Evolutionary conservation across 2,113 vertebrate genomes (phyloP).

Genomic region (Cinclus mexicanus): DNA sequence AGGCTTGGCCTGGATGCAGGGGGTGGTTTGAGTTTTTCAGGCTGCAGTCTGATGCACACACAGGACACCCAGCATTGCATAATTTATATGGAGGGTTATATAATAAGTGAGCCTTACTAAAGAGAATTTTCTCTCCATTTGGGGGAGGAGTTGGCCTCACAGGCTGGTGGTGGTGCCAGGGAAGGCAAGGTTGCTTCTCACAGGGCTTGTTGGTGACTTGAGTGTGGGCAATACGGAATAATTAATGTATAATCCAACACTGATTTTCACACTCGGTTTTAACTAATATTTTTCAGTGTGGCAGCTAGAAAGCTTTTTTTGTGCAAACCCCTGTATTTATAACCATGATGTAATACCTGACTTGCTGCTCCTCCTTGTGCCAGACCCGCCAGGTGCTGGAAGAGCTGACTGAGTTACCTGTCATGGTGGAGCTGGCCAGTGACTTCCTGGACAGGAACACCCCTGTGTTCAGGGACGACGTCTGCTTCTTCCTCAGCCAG

Average conservation of each 20-base stretch:
- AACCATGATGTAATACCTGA: background rate
- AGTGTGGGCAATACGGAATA: background rate
- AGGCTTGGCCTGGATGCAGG: background rate
- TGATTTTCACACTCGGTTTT: background rate
- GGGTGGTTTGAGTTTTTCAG: background rate
- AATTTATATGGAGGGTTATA: background rate
- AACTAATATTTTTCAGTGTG: background rate
- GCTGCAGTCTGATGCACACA: background rate
- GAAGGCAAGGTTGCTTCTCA: background rate
- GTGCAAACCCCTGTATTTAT: background rate
- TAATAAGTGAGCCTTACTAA: background rate
- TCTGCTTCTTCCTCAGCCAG: slow-evolving; percentile 99
- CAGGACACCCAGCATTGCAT: background rate
- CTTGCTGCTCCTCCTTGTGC: background rate
- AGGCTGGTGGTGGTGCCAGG: background rate
- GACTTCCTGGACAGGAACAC: slow-evolving; percentile 99
- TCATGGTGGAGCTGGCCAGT: slow-evolving; percentile 98
- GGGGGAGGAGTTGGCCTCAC: background rate
- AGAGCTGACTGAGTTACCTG: slow-evolving; percentile 93
- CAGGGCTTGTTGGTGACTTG: background rate
- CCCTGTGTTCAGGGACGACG: slow-evolving; percentile 94
- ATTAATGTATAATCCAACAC: background rate
- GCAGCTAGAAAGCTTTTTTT: background rate
- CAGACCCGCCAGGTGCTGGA: slow-evolving; percentile 98
- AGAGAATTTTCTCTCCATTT: accelerated